Percentiles rank a stretch among this genome's conserved stretches.
Conservation (phyloP, 2,888 invertebrate species). For the Apamea epomidion region DNA sequence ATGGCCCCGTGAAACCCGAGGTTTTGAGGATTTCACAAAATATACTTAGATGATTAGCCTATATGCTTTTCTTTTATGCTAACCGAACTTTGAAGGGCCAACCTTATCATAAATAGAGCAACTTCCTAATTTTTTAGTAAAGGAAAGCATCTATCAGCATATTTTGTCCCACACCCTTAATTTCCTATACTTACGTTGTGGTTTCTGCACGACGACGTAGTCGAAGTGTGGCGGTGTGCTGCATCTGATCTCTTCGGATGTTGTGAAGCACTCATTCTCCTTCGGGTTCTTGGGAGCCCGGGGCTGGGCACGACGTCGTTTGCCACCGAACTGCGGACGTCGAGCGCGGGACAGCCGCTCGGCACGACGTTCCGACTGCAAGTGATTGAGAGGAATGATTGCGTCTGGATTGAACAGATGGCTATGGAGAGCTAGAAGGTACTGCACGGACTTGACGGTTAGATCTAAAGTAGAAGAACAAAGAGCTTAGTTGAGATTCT, state of each 20-base stretch:
- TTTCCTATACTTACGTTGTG: conserved; percentile 77
- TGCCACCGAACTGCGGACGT: conserved; percentile 84
- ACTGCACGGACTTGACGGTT: not conserved
- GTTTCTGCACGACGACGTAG: conserved; percentile 82
- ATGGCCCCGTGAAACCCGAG: too few relatives aligned
- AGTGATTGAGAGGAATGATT: conserved; percentile 20
- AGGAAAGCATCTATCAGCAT: too few relatives aligned
- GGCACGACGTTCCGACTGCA: conserved; percentile 86
- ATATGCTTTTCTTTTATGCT: not conserved
- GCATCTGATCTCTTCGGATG: conserved; percentile 80
- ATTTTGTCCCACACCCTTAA: not conserved
- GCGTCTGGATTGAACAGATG: not conserved
- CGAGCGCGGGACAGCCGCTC: conserved; percentile 86
- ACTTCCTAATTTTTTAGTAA: not conserved
- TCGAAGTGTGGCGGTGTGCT: conserved; percentile 84
- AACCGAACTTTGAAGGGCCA: not conserved
- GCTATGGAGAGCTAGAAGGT: not conserved
- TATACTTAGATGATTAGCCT: not conserved
- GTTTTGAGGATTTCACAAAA: not conserved
- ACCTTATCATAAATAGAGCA: not conserved
- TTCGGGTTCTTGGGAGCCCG: conserved; percentile 81
- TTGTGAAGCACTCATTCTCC: conserved; percentile 81
- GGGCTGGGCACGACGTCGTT: conserved; percentile 81
- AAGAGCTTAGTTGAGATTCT: not conserved
- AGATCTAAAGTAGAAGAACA: not conserved